Conservation (phyloP, 2,113 vertebrate genomes). For the Sturnira hondurensis region DNA sequence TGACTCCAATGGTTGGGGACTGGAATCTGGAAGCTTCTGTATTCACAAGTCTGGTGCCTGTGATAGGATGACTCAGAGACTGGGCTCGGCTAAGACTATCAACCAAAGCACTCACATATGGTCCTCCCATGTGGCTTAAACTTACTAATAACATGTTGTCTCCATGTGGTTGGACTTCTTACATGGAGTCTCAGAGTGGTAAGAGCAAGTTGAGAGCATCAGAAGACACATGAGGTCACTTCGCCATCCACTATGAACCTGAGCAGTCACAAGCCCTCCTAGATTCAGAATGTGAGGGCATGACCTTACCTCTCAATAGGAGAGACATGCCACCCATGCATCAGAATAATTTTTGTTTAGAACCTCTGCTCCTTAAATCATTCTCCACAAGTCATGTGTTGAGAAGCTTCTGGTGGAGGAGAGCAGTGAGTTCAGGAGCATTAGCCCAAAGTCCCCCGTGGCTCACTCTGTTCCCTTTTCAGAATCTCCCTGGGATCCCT, state of each 20-base stretch:
- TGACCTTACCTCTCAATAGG: background rate
- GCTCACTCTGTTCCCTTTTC: background rate
- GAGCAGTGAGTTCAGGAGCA: rapidly evolving
- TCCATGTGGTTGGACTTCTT: background rate
- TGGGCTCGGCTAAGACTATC: background rate
- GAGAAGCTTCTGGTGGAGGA: background rate
- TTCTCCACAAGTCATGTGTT: too few species aligned
- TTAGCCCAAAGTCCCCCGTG: background rate
- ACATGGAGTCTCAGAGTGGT: background rate
- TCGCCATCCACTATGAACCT: background rate
- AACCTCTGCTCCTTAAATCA: background rate
- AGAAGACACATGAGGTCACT: background rate
- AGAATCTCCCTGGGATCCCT: background rate
- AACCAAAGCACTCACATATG: rapidly evolving
- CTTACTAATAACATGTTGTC: background rate
- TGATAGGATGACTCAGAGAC: background rate
- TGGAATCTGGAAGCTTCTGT: background rate
- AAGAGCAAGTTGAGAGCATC: background rate
- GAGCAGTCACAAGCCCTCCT: background rate
- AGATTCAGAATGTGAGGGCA: background rate
- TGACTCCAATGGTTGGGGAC: background rate
- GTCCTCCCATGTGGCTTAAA: background rate
- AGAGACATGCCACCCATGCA: background rate
- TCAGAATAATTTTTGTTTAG: background rate
- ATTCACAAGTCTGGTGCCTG: background rate